Conservation (phyloP, 2,888 invertebrate species). For the Cecidostiba fungosa region DNA sequence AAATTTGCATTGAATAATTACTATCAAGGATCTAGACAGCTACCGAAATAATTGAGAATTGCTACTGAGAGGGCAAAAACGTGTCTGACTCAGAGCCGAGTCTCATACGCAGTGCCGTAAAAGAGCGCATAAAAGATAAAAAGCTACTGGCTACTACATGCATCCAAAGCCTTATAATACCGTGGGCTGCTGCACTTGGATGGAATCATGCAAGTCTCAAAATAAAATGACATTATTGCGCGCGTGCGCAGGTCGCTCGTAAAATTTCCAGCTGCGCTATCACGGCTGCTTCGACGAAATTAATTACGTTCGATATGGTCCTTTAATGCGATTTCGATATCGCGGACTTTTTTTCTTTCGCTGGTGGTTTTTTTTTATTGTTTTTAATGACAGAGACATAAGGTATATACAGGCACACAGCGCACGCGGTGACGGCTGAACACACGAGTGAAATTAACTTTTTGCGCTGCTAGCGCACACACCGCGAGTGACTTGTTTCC, state of each 20-base stretch:
- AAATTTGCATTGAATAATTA: neutral
- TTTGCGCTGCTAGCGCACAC: neutral
- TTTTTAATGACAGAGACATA: neutral
- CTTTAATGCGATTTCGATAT: constrained; percentile 28
- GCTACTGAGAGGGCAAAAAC: neutral
- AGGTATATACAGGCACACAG: neutral
- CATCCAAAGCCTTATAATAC: neutral
- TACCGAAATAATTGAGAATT: neutral
- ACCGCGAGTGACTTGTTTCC: constrained; percentile 39
- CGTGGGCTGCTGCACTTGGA: neutral
- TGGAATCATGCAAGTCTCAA: constrained; percentile 3
- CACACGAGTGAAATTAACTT: constrained; percentile 43
- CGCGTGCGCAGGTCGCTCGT: constrained; percentile 5
- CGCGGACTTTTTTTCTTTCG: neutral
- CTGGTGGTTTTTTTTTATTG: neutral
- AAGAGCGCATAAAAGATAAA: neutral
- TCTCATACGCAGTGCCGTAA: neutral
- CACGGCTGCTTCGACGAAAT: neutral
- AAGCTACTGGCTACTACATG: neutral
- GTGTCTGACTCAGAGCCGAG: constrained; percentile 1
- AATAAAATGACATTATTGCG: constrained; percentile 42
- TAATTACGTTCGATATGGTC: constrained; percentile 37
- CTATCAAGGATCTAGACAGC: neutral
- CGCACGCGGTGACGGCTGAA: neutral
- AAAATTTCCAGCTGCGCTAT: neutral